Conservation (phyloP, 2,888 invertebrate species). For the Hypena proboscidalis region DNA sequence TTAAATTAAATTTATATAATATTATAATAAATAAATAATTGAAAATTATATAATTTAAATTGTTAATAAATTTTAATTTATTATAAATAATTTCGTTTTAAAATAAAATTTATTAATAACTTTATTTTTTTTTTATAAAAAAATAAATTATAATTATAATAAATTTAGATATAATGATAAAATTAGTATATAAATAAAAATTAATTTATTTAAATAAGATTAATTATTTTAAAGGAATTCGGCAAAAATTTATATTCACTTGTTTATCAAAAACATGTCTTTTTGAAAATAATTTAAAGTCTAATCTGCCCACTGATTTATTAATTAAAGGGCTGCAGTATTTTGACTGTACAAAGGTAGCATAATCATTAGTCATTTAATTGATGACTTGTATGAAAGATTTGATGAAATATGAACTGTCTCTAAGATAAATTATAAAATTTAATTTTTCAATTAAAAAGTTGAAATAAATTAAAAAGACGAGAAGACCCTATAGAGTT, state of each 20-base stretch:
- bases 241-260: constrained; percentile 87
- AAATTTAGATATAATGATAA: constrained; percentile 83
- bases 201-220: constrained; percentile 57
- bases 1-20: constrained; percentile 84
- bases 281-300: constrained; percentile 87
- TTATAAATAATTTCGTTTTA: constrained; percentile 71
- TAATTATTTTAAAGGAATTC: constrained; percentile 84
- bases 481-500: constrained; percentile 93
- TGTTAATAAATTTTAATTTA: constrained; percentile 83
- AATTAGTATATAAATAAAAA: constrained; percentile 82
- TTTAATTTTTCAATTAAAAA: constrained; percentile 86
- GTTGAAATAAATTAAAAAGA: constrained; percentile 88
- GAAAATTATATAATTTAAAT: constrained; percentile 84
- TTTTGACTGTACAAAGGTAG: constrained; percentile 92
- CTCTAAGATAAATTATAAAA: constrained; percentile 69
- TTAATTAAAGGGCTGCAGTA: constrained; percentile 91
- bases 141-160: constrained; percentile 70
- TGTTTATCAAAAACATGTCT: constrained; percentile 93
- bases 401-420: constrained; percentile 88
- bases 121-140: constrained; percentile 73
- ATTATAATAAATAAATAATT: constrained; percentile 49
- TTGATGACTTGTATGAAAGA: constrained; percentile 92
- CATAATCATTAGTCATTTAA: constrained; percentile 92
- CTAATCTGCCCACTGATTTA: constrained; percentile 90
- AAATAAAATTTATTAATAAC: constrained; percentile 55